These are phyloP conservation scores for Plumapathes pennacea DNA, from an alignment of 92 coral and sea anemone genomes.

Conservation along the genomic window DNA sequence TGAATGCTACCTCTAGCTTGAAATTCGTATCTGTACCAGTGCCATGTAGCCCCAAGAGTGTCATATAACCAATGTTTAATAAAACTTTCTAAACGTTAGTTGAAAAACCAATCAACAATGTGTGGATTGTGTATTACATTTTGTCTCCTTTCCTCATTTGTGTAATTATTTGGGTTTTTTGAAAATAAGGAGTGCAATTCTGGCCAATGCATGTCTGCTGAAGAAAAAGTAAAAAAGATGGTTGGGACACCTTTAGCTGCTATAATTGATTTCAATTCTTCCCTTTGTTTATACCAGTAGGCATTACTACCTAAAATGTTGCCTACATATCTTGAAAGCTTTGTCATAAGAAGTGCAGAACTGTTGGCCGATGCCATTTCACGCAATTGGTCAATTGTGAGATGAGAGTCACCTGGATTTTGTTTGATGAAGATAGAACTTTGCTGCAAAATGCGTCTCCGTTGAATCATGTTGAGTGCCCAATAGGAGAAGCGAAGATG, in stretches of 20 bases:
- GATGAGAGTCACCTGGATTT: conserved; percentile 48
- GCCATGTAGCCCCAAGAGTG: conserved; percentile 39
- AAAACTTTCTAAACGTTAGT: conserved; percentile 34
- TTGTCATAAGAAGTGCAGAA: conserved; percentile 36
- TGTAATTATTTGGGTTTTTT: conserved; percentile 12
- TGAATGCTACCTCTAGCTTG: conserved; percentile 33
- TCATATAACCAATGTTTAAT: conserved; percentile 42
- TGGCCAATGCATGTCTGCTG: conserved; percentile 43
- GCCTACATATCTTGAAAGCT: conserved; percentile 50
- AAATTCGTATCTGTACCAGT: conserved; percentile 43
- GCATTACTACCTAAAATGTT: conserved; percentile 44
- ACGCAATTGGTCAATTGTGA: conserved; percentile 46
- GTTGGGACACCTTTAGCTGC: conserved; percentile 41
- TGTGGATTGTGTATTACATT: conserved; percentile 39
- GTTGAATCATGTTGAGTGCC: conserved; percentile 47
- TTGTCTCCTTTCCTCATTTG: conserved; percentile 20
- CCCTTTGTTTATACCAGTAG: conserved; percentile 30
- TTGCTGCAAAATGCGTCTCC: conserved; percentile 36
- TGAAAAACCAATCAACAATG: conserved; percentile 43
- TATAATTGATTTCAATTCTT: conserved; percentile 55
- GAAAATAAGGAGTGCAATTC: conserved; percentile 35
- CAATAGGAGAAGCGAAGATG: conserved; percentile 42
- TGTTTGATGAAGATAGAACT: conserved; percentile 25
- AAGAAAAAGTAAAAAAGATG: conserved; percentile 46
- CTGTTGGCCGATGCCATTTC: conserved; percentile 41